phyloP scores from a whole-genome alignment of 2,888 invertebrate genomes.

The Latheticus oryzae region DNA sequence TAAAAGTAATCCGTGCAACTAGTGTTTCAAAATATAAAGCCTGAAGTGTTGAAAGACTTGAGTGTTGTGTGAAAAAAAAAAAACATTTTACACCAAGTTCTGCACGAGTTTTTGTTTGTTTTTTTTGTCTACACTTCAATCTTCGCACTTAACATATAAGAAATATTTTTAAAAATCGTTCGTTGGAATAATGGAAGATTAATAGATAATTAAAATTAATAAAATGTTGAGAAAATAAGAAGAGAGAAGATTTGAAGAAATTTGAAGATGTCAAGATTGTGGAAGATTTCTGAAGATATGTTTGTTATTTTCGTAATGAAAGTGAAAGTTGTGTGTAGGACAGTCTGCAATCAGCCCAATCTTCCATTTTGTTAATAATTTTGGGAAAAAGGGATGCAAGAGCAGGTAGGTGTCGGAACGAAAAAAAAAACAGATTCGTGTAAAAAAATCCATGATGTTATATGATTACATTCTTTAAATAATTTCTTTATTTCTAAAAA shows the following conservation, averaged over 20 bases:
- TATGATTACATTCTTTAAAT: conserved; percentile 42
- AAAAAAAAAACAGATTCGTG: conserved; percentile 23
- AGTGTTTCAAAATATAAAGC: conserved; percentile 40
- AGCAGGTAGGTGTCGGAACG: conserved; percentile 41
- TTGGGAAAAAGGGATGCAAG: conserved; percentile 50
- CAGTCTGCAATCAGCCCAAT: conserved; percentile 63
- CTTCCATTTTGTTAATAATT: conserved; percentile 60
- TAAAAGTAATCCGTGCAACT: conserved; percentile 14
- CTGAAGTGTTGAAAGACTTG: conserved; percentile 43
- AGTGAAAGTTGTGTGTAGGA: conserved; percentile 34
- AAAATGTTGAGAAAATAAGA: background rate
- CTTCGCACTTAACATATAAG: conserved; percentile 2
- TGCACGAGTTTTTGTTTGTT: conserved; percentile 24
- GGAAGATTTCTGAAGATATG: conserved; percentile 16
- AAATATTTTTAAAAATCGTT: too few species aligned
- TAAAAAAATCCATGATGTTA: too few species aligned
- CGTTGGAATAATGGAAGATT: too few species aligned
- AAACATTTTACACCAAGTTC: conserved; percentile 20
- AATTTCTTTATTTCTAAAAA: conserved; percentile 21
- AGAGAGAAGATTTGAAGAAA: background rate
- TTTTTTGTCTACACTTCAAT: conserved; percentile 13
- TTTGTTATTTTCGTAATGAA: too few species aligned
- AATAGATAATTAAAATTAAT: too few species aligned
- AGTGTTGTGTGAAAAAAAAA: conserved; percentile 30
- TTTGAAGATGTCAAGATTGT: background rate